A percentile compares a stretch with the other conserved stretches of the same genome.
Evolutionary conservation across 2,888 invertebrate genomes (phyloP).

Genomic region (Tupiocoris notatus): DNA sequence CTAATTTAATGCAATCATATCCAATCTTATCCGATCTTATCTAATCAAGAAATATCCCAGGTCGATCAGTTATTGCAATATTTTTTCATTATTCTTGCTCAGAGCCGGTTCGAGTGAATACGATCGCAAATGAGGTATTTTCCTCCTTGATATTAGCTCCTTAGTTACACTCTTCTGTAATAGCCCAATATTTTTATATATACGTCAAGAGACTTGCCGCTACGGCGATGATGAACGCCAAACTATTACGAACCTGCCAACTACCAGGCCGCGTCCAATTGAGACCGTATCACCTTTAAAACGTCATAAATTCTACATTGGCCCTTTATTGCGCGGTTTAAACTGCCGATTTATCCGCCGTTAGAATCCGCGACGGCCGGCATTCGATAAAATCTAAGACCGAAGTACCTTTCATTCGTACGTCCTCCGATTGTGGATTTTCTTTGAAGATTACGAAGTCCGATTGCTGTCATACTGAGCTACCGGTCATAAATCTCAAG

Average conservation of each 20-base stretch:
- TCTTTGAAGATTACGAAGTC: not conserved
- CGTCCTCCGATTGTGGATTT: not conserved
- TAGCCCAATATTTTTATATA: too few species aligned
- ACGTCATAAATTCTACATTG: not conserved
- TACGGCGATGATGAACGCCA: not conserved
- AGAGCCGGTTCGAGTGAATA: too few species aligned
- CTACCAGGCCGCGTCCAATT: not conserved
- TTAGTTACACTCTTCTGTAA: too few species aligned
- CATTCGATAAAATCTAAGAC: not conserved
- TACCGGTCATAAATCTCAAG: not conserved
- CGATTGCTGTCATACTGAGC: not conserved
- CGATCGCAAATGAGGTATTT: too few species aligned
- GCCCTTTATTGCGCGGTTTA: not conserved
- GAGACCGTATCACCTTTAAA: not conserved
- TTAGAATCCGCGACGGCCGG: too few species aligned
- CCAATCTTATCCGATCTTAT: too few species aligned
- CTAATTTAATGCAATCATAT: too few species aligned
- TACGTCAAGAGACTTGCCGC: not conserved
- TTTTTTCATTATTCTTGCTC: too few species aligned
- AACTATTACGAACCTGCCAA: not conserved
- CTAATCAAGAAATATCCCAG: too few species aligned
- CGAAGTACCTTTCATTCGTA: not conserved
- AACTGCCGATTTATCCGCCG: not conserved
- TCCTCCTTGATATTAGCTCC: too few species aligned
- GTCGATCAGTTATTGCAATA: too few species aligned